Evolutionary conservation across 2,888 invertebrate species (phyloP).

Genomic region (Orthonevra nobilis): DNA sequence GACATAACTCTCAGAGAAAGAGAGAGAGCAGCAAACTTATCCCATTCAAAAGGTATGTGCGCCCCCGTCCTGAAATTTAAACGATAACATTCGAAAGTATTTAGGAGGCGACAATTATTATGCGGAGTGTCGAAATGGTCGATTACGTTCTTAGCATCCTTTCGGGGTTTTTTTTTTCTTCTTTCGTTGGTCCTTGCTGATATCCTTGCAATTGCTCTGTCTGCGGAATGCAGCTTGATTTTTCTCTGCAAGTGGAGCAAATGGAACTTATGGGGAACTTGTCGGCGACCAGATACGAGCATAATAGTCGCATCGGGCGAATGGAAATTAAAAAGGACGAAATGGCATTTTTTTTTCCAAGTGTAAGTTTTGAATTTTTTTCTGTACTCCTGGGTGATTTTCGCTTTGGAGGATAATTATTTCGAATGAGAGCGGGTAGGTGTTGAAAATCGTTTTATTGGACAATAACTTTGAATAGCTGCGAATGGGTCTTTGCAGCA

Average conservation of each 20-base stretch:
- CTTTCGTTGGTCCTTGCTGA: slow-evolving; percentile 22
- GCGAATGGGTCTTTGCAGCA: slow-evolving; percentile 22
- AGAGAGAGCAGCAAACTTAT: slow-evolving; percentile 55
- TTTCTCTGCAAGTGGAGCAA: slow-evolving; percentile 7
- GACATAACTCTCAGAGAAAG: slow-evolving; percentile 1
- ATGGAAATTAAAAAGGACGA: slow-evolving; percentile 31
- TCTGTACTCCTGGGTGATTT: background rate
- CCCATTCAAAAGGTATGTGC: slow-evolving; percentile 60
- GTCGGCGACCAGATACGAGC: slow-evolving; percentile 63
- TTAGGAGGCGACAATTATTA: slow-evolving; percentile 70
- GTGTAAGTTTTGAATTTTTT: slow-evolving; percentile 4
- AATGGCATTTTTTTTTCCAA: background rate
- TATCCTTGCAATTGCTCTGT: slow-evolving; percentile 49
- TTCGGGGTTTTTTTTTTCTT: slow-evolving; percentile 2
- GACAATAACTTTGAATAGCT: slow-evolving; percentile 53
- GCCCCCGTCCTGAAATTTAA: slow-evolving; percentile 62
- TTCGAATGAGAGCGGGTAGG: slow-evolving; percentile 44
- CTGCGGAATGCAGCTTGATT: slow-evolving; percentile 57
- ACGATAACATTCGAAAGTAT: slow-evolving; percentile 69
- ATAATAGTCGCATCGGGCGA: slow-evolving; percentile 46
- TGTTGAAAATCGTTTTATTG: slow-evolving; percentile 54
- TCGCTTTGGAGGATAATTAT: slow-evolving; percentile 55
- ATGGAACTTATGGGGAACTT: slow-evolving; percentile 58
- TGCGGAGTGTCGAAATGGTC: slow-evolving; percentile 68
- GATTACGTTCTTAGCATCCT: slow-evolving; percentile 41